Percentiles rank a stretch among this genome's conserved stretches.
Evolutionary conservation across 1,140 invertebrate species (phyloP).

Genomic region (Mycetomoellerius zeteki): DNA sequence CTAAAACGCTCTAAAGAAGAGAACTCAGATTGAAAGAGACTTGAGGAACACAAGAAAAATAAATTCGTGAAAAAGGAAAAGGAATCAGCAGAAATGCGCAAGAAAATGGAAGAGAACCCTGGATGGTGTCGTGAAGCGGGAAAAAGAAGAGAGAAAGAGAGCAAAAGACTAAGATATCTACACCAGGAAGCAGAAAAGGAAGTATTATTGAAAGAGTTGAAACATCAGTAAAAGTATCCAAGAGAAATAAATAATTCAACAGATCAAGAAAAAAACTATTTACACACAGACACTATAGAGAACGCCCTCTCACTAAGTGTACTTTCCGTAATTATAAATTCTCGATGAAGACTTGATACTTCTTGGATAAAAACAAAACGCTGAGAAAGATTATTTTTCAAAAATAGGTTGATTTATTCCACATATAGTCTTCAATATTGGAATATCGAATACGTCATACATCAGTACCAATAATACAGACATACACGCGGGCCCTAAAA

Average conservation of each 20-base stretch:
- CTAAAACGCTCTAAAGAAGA: slow-evolving; percentile 4
- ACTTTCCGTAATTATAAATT: neutral
- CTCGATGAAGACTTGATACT: neutral
- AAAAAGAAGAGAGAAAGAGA: neutral
- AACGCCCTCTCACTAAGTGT: neutral
- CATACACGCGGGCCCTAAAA: too few species aligned
- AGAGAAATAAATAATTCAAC: slow-evolving; percentile 30
- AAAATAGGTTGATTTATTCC: neutral
- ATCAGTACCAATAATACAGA: neutral
- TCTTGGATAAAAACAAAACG: neutral
- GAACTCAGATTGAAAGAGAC: slow-evolving; percentile 28
- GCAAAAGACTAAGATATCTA: slow-evolving; percentile 5
- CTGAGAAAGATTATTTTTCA: neutral
- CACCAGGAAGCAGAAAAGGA: neutral
- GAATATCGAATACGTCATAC: neutral
- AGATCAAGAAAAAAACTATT: slow-evolving; percentile 32
- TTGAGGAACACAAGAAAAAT: slow-evolving; percentile 36
- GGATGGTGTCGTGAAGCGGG: neutral
- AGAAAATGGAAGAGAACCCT: slow-evolving; percentile 18
- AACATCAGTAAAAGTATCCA: slow-evolving; percentile 28
- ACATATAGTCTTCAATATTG: neutral
- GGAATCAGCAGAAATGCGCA: slow-evolving; percentile 33
- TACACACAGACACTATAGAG: neutral
- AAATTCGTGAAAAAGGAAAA: slow-evolving; percentile 5
- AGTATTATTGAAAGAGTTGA: slow-evolving; percentile 15